Conservation (phyloP, 2,797 vertebrate species). For the Tokudaia tokunoshimensis region DNA sequence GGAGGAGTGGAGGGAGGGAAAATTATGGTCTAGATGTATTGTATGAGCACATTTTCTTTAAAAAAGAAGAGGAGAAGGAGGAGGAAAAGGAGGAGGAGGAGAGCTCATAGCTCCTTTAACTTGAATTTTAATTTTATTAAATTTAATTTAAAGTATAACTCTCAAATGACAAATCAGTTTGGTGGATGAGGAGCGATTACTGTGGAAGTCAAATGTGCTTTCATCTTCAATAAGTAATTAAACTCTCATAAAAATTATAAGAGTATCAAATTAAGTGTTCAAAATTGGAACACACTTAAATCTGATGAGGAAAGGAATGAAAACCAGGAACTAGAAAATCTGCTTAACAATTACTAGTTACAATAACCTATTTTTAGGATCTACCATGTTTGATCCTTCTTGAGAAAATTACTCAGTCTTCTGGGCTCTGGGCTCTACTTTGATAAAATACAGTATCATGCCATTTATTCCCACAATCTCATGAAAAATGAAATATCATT, state of each 20-base stretch:
- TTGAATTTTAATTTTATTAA: slow-evolving; percentile 70
- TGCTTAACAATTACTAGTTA: slow-evolving; percentile 53
- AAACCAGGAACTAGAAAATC: slow-evolving; percentile 11
- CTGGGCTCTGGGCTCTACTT: background rate
- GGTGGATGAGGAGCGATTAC: slow-evolving; percentile 58
- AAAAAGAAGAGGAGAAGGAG: background rate
- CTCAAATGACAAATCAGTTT: slow-evolving; percentile 79
- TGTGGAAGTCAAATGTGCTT: slow-evolving; percentile 71
- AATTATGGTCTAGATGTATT: background rate
- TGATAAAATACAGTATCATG: slow-evolving; percentile 26
- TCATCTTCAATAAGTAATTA: slow-evolving; percentile 78
- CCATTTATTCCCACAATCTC: background rate
- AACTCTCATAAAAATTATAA: slow-evolving; percentile 75
- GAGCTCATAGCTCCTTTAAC: slow-evolving; percentile 10
- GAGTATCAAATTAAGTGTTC: slow-evolving; percentile 75
- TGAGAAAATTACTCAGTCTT: slow-evolving; percentile 63
- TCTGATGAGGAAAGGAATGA: slow-evolving; percentile 75
- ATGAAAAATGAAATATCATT: background rate
- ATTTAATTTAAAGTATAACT: slow-evolving; percentile 75
- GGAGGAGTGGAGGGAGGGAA: background rate
- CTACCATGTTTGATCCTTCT: slow-evolving; percentile 9
- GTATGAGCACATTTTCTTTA: background rate
- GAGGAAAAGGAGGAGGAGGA: background rate
- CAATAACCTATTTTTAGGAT: slow-evolving; percentile 57
- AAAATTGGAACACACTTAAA: slow-evolving; percentile 75